A percentile compares a stretch with the other conserved stretches of the same genome.
Evolutionary conservation across 1,140 invertebrate genomes (phyloP).

Genomic region (Diachasma alloeum): DNA sequence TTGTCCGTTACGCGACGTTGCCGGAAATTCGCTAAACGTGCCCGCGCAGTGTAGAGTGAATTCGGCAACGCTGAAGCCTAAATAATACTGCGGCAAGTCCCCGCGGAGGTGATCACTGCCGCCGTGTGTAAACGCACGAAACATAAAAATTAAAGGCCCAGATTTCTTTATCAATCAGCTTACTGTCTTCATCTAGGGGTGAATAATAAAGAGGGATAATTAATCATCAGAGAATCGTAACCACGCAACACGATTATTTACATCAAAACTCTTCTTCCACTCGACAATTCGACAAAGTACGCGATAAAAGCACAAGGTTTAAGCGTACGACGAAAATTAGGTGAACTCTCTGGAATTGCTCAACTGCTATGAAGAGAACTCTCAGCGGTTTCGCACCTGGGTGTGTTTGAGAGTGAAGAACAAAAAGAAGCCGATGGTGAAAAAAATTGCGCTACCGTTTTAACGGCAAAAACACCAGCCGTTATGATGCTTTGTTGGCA

Average conservation of each 20-base stretch:
- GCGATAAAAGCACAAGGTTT: background rate
- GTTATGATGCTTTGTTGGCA: background rate
- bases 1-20: too few species aligned
- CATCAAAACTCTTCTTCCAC: background rate
- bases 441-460: background rate
- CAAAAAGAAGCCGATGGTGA: background rate
- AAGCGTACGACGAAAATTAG: background rate
- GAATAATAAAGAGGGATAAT: too few species aligned
- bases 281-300: background rate
- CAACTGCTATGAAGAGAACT: background rate
- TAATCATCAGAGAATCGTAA: too few species aligned
- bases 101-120: too few species aligned
- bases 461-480: background rate
- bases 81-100: too few species aligned
- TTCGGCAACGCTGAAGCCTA: too few species aligned
- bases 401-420: constrained; percentile 1
- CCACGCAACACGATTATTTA: background rate
- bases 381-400: background rate
- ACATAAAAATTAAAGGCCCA: too few species aligned
- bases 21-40: too few species aligned
- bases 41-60: too few species aligned
- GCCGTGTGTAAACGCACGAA: too few species aligned
- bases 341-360: constrained; percentile 1
- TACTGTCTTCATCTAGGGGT: too few species aligned
- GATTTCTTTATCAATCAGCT: too few species aligned